These are phyloP conservation scores for Tachina grossa DNA, from an alignment of 2,888 invertebrate genomes.

Conservation along the genomic window DNA sequence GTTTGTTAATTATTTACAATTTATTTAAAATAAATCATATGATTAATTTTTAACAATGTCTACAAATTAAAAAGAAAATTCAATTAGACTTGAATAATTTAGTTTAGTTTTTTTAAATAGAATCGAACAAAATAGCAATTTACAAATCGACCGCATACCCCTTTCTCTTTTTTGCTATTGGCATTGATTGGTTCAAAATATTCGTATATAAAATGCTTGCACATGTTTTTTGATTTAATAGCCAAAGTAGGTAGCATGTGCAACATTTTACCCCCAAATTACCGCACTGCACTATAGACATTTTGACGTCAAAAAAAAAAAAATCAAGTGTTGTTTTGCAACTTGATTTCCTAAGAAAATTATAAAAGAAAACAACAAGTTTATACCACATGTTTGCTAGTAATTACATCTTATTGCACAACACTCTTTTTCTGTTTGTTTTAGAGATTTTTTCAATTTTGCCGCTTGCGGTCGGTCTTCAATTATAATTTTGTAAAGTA, in stretches of 20 bases:
- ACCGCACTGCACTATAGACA: conserved; percentile 53
- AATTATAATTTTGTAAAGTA: conserved; percentile 36
- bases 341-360: conserved; percentile 31
- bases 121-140: conserved; percentile 6
- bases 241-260: conserved; percentile 25
- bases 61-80: conserved; percentile 13
- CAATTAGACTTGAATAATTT: conserved; percentile 13
- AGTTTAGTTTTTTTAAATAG: conserved; percentile 40
- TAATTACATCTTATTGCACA: conserved; percentile 53
- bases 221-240: not conserved
- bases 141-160: conserved; percentile 5
- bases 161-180: conserved; percentile 18
- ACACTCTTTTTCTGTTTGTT: not conserved
- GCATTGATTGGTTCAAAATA: conserved; percentile 36
- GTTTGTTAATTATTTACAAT: not conserved
- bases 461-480: conserved; percentile 18
- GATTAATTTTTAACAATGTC: conserved; percentile 34
- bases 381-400: conserved; percentile 34
- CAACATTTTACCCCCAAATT: conserved; percentile 48
- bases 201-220: not conserved
- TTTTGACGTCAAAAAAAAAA: conserved; percentile 55
- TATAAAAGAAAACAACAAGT: conserved; percentile 17
- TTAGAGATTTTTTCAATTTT: not conserved
- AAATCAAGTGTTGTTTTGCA: conserved; percentile 26
- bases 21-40: conserved; percentile 13